These are phyloP conservation scores for Chaetophractus vellerosus DNA, from an alignment of 2,797 vertebrate species.

Conservation along the genomic window DNA sequence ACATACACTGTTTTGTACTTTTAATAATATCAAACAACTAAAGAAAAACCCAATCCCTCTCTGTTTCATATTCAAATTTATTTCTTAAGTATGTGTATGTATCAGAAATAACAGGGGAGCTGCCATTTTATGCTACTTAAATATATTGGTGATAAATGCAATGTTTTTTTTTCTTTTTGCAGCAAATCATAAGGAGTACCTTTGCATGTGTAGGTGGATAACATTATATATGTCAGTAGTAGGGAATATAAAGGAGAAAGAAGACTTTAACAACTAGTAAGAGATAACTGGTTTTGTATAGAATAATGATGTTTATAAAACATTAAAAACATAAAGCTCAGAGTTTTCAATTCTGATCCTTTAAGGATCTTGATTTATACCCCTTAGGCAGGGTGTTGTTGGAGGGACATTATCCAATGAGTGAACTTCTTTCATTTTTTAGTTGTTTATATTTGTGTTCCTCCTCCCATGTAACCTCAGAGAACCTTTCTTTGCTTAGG, in stretches of 20 bases:
- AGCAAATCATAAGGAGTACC: neutral
- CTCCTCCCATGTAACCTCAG: neutral
- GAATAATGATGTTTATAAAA: no score
- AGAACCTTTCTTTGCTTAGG: neutral
- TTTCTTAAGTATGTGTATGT: neutral
- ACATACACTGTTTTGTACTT: neutral
- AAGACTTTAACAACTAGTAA: neutral
- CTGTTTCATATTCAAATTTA: neutral
- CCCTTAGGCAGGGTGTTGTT: neutral
- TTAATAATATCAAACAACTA: neutral
- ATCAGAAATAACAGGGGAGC: neutral
- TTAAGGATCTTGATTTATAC: neutral
- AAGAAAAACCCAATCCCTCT: neutral
- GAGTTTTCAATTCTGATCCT: conserved; percentile 18
- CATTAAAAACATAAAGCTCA: neutral
- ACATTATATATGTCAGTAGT: neutral
- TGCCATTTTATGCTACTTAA: neutral
- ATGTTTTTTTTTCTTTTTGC: neutral
- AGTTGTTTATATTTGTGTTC: neutral
- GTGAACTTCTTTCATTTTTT: neutral
- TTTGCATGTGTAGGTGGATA: neutral
- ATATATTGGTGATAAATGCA: neutral
- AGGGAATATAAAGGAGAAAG: neutral
- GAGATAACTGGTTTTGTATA: neutral
- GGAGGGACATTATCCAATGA: neutral